These are phyloP conservation scores for Gymnocephalus cernua DNA, from an alignment of 2,113 vertebrate species.

Conservation along the genomic window DNA sequence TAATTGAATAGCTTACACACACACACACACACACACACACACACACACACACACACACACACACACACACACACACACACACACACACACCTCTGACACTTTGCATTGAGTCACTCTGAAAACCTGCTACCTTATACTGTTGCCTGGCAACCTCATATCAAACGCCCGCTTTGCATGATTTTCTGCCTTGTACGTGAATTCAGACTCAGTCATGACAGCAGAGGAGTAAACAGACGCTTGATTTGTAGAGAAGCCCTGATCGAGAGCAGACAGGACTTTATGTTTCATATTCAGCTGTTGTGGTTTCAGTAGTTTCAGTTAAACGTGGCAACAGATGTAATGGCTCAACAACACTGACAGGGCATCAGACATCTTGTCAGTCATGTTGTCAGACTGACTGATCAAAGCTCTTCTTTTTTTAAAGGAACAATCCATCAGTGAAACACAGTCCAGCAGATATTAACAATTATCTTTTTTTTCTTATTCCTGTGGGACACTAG, in stretches of 20 bases:
- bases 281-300: conserved; percentile 31
- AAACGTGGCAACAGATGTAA: conserved; percentile 9
- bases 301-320: conserved; percentile 30
- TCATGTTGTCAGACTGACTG: not conserved
- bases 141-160: conserved; percentile 82
- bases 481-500: not conserved
- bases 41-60: conserved; percentile 38
- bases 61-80: conserved; percentile 31
- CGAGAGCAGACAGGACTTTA: conserved; percentile 1
- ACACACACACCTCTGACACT: conserved; percentile 55
- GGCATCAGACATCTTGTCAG: conserved; percentile 3
- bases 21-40: conserved; percentile 46
- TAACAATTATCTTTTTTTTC: not conserved
- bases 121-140: conserved; percentile 73
- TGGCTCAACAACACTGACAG: not conserved
- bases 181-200: conserved; percentile 45
- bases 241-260: conserved; percentile 35
- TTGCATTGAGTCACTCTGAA: conserved; percentile 74
- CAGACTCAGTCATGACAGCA: conserved; percentile 60
- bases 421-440: not conserved
- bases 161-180: conserved; percentile 67
- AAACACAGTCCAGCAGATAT: not conserved
- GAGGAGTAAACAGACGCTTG: conserved; percentile 32
- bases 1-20: conserved; percentile 59
- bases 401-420: conserved; percentile 17